These are phyloP conservation scores for Galagoides demidoff DNA, from an alignment of 2,797 vertebrate genomes.

Conservation along the genomic window DNA sequence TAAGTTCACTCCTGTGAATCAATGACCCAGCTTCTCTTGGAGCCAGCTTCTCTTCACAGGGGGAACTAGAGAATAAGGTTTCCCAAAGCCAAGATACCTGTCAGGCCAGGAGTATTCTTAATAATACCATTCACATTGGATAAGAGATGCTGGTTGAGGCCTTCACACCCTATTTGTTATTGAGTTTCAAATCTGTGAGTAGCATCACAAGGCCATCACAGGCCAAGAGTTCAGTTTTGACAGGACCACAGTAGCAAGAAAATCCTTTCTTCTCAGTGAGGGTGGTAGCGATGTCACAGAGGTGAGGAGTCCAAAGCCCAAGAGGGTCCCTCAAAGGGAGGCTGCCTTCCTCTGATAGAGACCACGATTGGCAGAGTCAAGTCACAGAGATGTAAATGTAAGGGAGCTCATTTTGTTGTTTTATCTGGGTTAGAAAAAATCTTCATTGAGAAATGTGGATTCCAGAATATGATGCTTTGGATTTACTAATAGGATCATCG, in stretches of 20 bases:
- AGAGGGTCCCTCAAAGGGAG: neutral
- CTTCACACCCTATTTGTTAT: neutral
- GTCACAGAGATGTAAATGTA: constrained; percentile 15
- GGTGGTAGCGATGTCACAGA: neutral
- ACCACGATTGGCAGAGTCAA: neutral
- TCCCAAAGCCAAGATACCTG: constrained; percentile 4
- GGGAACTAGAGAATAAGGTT: neutral
- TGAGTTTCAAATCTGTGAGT: neutral
- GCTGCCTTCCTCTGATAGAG: neutral
- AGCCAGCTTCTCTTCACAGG: neutral
- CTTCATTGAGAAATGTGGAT: neutral
- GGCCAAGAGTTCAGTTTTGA: neutral
- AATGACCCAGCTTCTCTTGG: neutral
- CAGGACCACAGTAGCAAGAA: neutral
- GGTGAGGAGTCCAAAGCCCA: neutral
- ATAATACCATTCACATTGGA: neutral
- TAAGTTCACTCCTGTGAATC: neutral
- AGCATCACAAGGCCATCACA: neutral
- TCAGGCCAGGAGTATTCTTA: neutral
- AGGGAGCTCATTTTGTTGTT: neutral
- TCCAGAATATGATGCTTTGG: neutral
- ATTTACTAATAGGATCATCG: neutral
- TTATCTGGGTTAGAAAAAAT: constrained; percentile 18
- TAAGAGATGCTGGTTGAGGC: neutral
- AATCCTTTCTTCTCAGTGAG: neutral